Evolutionary conservation across 2,888 invertebrate genomes (phyloP), one percentile per base, ranked within the genome.

Genomic region (Lypha dubia): DNA sequence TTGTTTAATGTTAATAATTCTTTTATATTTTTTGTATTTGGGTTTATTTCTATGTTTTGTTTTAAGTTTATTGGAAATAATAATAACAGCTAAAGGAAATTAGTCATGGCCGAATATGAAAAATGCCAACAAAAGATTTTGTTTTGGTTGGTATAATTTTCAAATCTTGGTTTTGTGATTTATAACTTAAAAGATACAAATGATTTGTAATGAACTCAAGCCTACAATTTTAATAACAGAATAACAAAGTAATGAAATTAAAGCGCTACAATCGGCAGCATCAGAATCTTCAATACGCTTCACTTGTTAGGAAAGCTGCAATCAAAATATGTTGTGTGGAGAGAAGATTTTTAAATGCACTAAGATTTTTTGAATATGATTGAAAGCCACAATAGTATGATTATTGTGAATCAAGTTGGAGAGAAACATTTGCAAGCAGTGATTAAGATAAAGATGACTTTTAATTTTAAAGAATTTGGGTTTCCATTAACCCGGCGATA

Each of bases 41-140:
- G 15, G 8, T 73, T 74, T 17, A 4, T n/a, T 38, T 28, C 5
- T 28, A 28, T 44, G 6, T 49, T 67, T 67, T 56, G 24, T 7
- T 53, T 71, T 65, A 15, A 56, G 11, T 62, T 81, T 71, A 56
- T 81, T 84, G 81, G 81, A 84, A 77, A 70, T 44, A 28, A 9
- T 44, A 9, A 13, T 3, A n/a, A 41, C 1, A 62, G 41, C 3
- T n/a, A 68, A 68, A 81, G 84, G 58, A 84, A 84, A 84, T 84
- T 84, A 84, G 77, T 84, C 81, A 77, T 77, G 81, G 68, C 49
- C 81, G 76, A 70, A 63, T 35, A 38, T 11, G 20, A 73, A 79
- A 60, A 73, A 73, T 51, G 24, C 24, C 41, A 74, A 63, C 17
- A 44, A 46, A 56, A 3, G 0, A 68, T 9, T 15, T 13, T 28